Base-by-base conservation (phyloP, 2,113 vertebrate species). In the Apodemus speciosus region DNA sequence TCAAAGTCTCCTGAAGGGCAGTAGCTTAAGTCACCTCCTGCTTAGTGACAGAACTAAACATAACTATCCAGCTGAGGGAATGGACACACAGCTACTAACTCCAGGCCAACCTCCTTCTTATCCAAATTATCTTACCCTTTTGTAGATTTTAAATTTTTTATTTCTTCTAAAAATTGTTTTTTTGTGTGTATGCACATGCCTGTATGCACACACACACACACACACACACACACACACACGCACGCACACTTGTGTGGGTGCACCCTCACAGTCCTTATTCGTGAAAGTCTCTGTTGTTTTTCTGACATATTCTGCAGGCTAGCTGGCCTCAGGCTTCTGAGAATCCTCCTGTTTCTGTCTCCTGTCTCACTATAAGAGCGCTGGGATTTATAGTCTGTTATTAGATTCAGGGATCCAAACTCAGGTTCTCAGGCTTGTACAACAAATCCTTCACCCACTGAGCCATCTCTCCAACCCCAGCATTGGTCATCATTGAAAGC, bases 171-270 rank as follows among this genome's bases (percentile, higher is more conserved):
- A 76, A 32, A 18, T 49, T 30, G 18, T 49, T 4, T 51, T 27
- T 75, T 14, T 51, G 46, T 76, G 1, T 51, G 51, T 25, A 3
- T 25, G 9, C 23, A 46, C 43, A 46, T 46, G 43, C 43, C 43
- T 46, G 9, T 35, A 30, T n/a, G 7, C 18, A 20, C 75, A 21
- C 6, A 0, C 40, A 2, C 4, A 0, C 8, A 56, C 0, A 1
- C 51, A 23, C 23, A 27, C 38, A 75, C 40, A 75, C 40, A 69
- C 35, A 38, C 7, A 5, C 13, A 18, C 35, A 69, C 6, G 6
- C 35, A 38, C 6, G 16, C n/a, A 38, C 35, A 71, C 20, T 16
- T 71, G 35, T 20, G n/a, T 71, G 68, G 35, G 72, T 46, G 9
- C 51, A 80, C 13, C 32, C 51, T 80, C 35, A 23, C 53, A 5